Conservation (phyloP, 2,113 vertebrate genomes). For the Corynorhinus townsendii region DNA sequence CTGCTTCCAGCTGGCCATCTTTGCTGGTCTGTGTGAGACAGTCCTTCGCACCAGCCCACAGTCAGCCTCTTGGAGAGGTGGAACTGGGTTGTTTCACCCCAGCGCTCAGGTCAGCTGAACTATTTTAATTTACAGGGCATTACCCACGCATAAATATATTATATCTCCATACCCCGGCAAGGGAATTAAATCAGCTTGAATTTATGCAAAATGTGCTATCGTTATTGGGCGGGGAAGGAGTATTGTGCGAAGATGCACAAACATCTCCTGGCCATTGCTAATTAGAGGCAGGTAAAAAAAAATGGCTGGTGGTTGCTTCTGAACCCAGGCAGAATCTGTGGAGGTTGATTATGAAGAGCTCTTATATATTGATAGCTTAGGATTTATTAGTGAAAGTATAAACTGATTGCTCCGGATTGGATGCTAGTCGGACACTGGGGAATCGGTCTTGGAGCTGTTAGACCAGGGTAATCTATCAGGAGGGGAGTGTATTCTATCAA, state of each 20-base stretch:
- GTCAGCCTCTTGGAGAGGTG: slow-evolving; percentile 29
- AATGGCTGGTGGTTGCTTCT: slow-evolving; percentile 63
- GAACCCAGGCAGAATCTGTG: slow-evolving; percentile 73
- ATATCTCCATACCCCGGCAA: slow-evolving; percentile 23
- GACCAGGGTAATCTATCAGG: slow-evolving; percentile 84
- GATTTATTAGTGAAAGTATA: slow-evolving; percentile 82
- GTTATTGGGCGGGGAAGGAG: background rate
- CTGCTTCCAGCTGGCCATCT: background rate
- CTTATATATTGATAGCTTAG: slow-evolving; percentile 82
- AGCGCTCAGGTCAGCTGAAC: slow-evolving; percentile 62
- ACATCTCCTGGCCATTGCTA: slow-evolving; percentile 72
- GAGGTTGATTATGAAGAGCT: slow-evolving; percentile 80
- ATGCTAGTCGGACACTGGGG: slow-evolving; percentile 75
- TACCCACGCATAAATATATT: slow-evolving; percentile 53
- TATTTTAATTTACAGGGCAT: slow-evolving; percentile 66
- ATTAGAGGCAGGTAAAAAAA: slow-evolving; percentile 76
- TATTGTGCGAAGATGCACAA: slow-evolving; percentile 36
- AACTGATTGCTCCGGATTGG: slow-evolving; percentile 74
- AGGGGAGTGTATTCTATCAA: slow-evolving; percentile 83
- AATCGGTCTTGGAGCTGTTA: slow-evolving; percentile 79
- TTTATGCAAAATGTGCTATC: slow-evolving; percentile 60
- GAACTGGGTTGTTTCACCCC: slow-evolving; percentile 41
- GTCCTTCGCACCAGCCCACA: background rate
- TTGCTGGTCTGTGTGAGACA: slow-evolving; percentile 35
- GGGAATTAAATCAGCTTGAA: slow-evolving; percentile 73